Evolutionary conservation across 2,113 vertebrate species (phyloP).

Genomic region (Calidris pugnax): DNA sequence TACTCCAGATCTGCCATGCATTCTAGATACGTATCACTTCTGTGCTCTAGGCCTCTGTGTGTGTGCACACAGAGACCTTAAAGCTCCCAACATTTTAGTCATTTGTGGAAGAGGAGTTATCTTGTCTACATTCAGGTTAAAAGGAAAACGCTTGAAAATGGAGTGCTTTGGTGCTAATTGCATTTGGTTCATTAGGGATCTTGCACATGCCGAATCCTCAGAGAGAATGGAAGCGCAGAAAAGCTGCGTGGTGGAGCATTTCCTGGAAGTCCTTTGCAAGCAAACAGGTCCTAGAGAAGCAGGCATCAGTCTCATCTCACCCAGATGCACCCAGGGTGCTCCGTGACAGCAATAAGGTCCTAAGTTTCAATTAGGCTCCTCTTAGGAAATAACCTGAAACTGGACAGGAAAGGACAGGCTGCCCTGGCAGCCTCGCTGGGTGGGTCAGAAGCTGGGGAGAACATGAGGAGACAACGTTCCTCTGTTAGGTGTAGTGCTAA

Average conservation of each 20-base stretch:
- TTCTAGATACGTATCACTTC: neutral
- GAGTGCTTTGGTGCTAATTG: neutral
- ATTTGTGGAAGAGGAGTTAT: neutral
- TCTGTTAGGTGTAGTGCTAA: neutral
- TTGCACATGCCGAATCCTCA: neutral
- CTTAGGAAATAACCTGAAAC: neutral
- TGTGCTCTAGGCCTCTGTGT: neutral
- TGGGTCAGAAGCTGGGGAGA: neutral
- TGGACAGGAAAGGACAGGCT: neutral
- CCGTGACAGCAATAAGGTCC: neutral
- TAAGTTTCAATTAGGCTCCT: neutral
- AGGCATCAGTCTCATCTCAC: neutral
- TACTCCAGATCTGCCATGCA: neutral
- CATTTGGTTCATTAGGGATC: neutral
- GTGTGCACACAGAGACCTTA: neutral
- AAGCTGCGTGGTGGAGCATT: neutral
- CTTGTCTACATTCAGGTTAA: neutral
- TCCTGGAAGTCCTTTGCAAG: neutral
- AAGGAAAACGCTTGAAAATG: neutral
- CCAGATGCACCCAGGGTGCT: neutral
- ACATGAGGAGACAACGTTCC: rapidly evolving
- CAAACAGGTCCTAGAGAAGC: neutral
- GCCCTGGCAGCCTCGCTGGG: neutral
- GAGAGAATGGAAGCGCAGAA: neutral
- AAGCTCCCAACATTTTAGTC: neutral